Percentiles rank a stretch among this genome's conserved stretches.
phyloP scores from a whole-genome alignment of 2,888 invertebrate genomes.

The Penaeus monodon region DNA sequence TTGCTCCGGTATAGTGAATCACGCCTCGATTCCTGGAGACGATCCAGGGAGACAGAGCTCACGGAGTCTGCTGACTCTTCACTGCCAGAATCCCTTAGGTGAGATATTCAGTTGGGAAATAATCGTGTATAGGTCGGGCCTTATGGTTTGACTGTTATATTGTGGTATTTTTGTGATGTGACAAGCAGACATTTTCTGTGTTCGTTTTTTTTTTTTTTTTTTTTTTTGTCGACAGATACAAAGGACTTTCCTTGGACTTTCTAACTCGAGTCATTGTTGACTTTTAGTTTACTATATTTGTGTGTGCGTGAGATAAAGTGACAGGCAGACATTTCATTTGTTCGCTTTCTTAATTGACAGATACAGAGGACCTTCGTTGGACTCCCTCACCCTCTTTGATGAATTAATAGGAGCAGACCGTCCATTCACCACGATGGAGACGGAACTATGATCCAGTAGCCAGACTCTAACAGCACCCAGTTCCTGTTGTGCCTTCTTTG shows the following conservation, averaged over 20 bases:
- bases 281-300: no score
- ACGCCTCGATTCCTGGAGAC: slow-evolving; percentile 6
- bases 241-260: neutral
- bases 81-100: slow-evolving; percentile 44
- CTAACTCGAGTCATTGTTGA: neutral
- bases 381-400: slow-evolving; percentile 29
- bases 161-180: no score
- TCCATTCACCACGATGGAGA: slow-evolving; percentile 22
- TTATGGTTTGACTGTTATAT: neutral
- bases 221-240: neutral
- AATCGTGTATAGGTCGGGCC: neutral
- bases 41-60: slow-evolving; percentile 27
- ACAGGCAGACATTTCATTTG: no score
- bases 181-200: no score
- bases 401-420: slow-evolving; percentile 31
- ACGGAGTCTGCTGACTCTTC: slow-evolving; percentile 45
- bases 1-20: slow-evolving; percentile 14
- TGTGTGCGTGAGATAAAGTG: no score
- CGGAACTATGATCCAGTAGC: slow-evolving; percentile 21
- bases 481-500: no score
- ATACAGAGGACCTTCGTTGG: slow-evolving; percentile 1
- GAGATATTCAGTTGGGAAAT: neutral
- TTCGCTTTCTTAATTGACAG: neutral
- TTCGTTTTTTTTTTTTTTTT: no score
- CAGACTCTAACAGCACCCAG: neutral